Base-by-base conservation (phyloP, 1,140 invertebrate genomes). In the Pectinophora gossypiella region DNA sequence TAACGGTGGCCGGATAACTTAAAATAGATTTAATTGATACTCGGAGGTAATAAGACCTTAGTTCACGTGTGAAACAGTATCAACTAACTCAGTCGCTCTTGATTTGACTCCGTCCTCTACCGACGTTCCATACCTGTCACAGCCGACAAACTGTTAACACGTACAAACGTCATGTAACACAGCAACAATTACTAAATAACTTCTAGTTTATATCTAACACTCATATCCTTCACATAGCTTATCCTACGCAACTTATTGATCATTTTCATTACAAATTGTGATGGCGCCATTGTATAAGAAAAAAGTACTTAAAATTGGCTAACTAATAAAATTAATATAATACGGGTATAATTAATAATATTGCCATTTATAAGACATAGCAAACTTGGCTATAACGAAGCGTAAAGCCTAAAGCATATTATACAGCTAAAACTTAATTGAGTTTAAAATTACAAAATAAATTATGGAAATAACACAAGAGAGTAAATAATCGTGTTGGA, bases 21-120 rank as follows among this genome's bases (percentile, higher is more conserved):
- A 83, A 82, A 68, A 76, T 80, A 79, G 54, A 73, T 78, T 78
- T 79, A 84, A 86, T 83, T 83, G 79, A 86, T 86, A 86, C 81
- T 86, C 83, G 81, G 83, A 86, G 83, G 83, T 86, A 86, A 86
- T 86, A 83, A 84, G 72, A 86, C 69, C 73, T 76, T 76, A 82
- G 68, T 65, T 67, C 75, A 64, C 72, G 61, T 67, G 63, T 70
- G 72, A 63, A 72, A 73, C 64, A 78, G 79, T 82, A 85, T 84
- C 80, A 80, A 82, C 71, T 76, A 75, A 74, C 74, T 81, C 77
- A 81, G 76, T 81, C 79, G 71, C 67, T 64, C 72, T 72, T 57
- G 60, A 69, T 64, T 68, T 62, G 49, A 63, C 67, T 67, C 61
- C 61, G 64, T 54, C 51, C 48, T 61, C 48, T 55, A 62, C 54